These are phyloP conservation scores for Capreolus pygargus DNA, from an alignment of 2,113 vertebrate genomes.

Conservation along the genomic window DNA sequence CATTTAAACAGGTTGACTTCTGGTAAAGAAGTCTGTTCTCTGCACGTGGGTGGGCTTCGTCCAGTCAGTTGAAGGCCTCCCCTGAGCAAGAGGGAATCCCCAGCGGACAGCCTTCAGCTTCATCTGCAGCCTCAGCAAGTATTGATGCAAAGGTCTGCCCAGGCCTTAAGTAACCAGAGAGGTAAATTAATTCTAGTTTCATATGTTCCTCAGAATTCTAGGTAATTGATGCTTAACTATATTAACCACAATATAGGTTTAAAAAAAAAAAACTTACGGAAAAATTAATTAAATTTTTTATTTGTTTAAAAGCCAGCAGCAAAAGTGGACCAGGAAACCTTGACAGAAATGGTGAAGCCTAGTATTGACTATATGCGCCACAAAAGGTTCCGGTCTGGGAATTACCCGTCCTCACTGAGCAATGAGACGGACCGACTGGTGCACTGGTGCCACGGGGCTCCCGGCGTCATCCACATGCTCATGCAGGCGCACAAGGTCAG, in stretches of 20 bases:
- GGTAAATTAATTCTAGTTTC: neutral
- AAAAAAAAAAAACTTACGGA: neutral
- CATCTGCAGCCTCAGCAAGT: neutral
- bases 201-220: neutral
- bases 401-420: conserved; percentile 95
- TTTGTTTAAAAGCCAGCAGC: conserved; percentile 85
- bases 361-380: conserved; percentile 96
- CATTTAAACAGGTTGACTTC: neutral
- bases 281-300: neutral
- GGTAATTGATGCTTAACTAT: neutral
- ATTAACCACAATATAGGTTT: neutral
- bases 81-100: neutral
- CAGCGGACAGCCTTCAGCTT: neutral
- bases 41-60: neutral
- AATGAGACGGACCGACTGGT: conserved; percentile 96
- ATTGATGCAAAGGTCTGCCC: neutral
- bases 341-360: conserved; percentile 92
- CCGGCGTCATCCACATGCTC: conserved; percentile 93
- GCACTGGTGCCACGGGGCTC: conserved; percentile 97
- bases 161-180: neutral
- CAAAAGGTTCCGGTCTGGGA: conserved; percentile 95
- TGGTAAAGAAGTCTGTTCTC: too few relatives aligned
- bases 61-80: neutral
- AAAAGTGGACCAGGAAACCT: conserved; percentile 86
- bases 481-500: conserved; percentile 92